Base-by-base conservation (phyloP, 2,888 invertebrate genomes). In the Crossocerus cetratus region DNA sequence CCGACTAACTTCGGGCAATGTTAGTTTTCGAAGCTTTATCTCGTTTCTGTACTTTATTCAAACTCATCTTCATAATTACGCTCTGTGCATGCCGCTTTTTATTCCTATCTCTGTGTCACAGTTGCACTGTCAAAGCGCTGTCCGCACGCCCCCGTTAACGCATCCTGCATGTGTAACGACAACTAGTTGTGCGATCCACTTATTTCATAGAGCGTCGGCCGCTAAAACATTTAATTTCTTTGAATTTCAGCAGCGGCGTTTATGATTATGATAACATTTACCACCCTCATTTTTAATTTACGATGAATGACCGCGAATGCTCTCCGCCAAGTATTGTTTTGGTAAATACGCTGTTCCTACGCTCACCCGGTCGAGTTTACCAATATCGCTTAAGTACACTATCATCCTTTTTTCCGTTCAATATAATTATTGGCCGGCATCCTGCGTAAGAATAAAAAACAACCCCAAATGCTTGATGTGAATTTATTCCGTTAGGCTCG, bases 31-130 rank as follows among this genome's bases (percentile, higher is more conserved):
- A 82, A 82, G 83, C 82, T 82, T 82, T 82, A 80, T 82, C 74
- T 74, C 71, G 73, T 72, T 66, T 66, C 54, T 67, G 67, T 72
- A 63, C 68, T 69, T 66, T 76, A 72, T 76, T 83, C 81, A 82
- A 82, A 82, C 82, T 82, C 82, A 82, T 82, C 82, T 82, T 82
- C 83, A 82, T 82, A 82, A 82, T 82, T 82, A 76, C 83, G 72
- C 63, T 68, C 74, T 68, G 78, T 69, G 76, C 67, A 74, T 72
- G 65, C 64, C 69, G 69, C 74, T 73, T 78, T 71, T 57, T 68
- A 62, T 23, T 60, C 58, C 67, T 71, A 74, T 81, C 81, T 77
- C 65, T 61, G 8, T 8, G 67, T 65, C 67, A 65, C 69, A 72
- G 75, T 78, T 77, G 65, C 67, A 49, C 49, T 68, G 76, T 67